These are phyloP conservation scores for Pygoscelis antarcticus DNA, from an alignment of 2,113 vertebrate species.

Conservation along the genomic window DNA sequence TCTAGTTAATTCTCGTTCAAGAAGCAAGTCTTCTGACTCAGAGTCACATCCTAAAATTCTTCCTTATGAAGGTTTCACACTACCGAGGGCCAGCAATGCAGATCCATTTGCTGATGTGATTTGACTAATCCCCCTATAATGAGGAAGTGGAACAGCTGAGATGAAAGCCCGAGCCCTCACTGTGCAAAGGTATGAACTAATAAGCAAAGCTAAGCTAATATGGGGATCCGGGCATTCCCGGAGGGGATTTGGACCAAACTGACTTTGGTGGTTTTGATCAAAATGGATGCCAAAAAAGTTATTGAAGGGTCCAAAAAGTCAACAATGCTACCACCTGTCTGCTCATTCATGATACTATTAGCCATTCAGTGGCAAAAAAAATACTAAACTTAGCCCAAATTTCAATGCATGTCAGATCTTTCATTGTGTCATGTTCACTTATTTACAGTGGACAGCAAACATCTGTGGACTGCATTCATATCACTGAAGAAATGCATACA, in stretches of 20 bases:
- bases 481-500: not conserved
- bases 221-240: not conserved
- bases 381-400: not conserved
- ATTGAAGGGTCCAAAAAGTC: not conserved
- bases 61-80: not conserved
- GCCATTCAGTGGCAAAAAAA: not conserved
- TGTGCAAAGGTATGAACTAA: constrained; percentile 40
- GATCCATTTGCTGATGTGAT: constrained; percentile 45
- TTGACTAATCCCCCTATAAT: constrained; percentile 64
- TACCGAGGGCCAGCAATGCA: not conserved
- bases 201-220: constrained; percentile 16
- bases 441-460: not conserved
- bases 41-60: constrained; percentile 2
- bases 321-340: not conserved
- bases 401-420: fast-evolving
- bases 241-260: constrained; percentile 2
- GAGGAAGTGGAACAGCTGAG: constrained; percentile 63
- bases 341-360: not conserved
- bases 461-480: not conserved
- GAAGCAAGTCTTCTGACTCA: not conserved
- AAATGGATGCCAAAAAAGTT: not conserved
- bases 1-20: not conserved
- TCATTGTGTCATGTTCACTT: not conserved
- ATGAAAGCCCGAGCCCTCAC: constrained; percentile 53
- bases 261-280: not conserved